These are phyloP conservation scores for Mnemiopsis leidyi DNA, from an alignment of 37 sponge, comb jelly and placozoan species.

Conservation along the genomic window DNA sequence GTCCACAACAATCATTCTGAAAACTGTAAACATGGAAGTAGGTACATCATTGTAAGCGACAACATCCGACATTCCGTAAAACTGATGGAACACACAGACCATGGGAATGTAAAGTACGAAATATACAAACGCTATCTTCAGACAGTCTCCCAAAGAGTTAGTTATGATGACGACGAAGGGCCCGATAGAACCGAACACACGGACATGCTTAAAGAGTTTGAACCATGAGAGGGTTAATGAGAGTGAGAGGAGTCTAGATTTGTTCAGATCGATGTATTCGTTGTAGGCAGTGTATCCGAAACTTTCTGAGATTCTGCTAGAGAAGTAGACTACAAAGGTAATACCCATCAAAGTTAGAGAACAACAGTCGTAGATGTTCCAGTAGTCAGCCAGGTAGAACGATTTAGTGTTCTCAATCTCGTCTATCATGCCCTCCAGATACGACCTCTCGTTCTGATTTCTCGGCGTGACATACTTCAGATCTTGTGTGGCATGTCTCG, in stretches of 20 bases:
- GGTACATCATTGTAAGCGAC: too few relatives aligned
- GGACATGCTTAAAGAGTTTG: slow-evolving; percentile 6
- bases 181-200: slow-evolving; percentile 13
- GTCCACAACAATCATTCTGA: slow-evolving; percentile 35
- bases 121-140: slow-evolving; percentile 14
- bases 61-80: neutral
- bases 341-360: neutral
- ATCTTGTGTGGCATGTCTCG: neutral
- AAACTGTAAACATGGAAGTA: too few relatives aligned
- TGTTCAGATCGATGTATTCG: neutral
- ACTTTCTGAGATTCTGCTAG: neutral
- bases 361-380: slow-evolving; percentile 23
- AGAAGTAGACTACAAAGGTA: neutral
- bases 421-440: slow-evolving; percentile 5
- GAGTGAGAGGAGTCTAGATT: neutral
- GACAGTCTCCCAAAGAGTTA: neutral
- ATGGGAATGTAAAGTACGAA: slow-evolving; percentile 1
- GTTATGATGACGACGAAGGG: slow-evolving; percentile 35
- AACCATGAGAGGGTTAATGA: neutral
- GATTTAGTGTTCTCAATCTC: neutral
- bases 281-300: neutral
- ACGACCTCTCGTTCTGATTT: neutral
- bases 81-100: slow-evolving; percentile 24
- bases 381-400: neutral
- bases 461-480: neutral